Conservation (phyloP, 2,113 vertebrate species). For the Engystomops pustulosus region DNA sequence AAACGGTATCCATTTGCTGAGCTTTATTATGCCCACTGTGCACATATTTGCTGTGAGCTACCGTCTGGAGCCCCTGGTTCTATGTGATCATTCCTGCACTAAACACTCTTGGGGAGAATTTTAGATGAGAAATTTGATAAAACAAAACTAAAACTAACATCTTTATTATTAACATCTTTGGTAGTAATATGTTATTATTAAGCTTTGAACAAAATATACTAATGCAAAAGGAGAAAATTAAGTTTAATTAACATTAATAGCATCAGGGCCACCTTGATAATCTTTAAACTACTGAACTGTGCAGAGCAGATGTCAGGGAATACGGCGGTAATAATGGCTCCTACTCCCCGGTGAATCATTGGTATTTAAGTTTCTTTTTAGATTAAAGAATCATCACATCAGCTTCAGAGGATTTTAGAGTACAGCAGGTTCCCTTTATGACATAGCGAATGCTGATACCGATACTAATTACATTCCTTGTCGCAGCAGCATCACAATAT, state of each 20-base stretch:
- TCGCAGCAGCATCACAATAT: neutral
- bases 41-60: neutral
- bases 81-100: neutral
- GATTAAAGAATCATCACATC: slow-evolving; percentile 53
- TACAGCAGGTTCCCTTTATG: slow-evolving; percentile 20
- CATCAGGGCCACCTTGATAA: slow-evolving; percentile 52
- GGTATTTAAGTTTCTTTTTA: slow-evolving; percentile 61
- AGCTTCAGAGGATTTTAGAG: slow-evolving; percentile 43
- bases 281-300: slow-evolving; percentile 55
- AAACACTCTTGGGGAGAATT: neutral
- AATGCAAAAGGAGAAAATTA: slow-evolving; percentile 44
- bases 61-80: too few species aligned
- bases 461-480: slow-evolving; percentile 30
- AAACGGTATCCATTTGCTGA: neutral
- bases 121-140: neutral
- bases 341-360: slow-evolving; percentile 56
- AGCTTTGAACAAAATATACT: neutral
- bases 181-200: neutral
- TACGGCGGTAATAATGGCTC: slow-evolving; percentile 59
- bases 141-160: slow-evolving; percentile 12
- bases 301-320: slow-evolving; percentile 59
- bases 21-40: neutral
- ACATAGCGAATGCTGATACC: neutral
- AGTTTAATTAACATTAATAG: slow-evolving; percentile 61
- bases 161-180: neutral